Base-by-base conservation (phyloP, 2,888 invertebrate species). In the Aporophyla lueneburgensis region DNA sequence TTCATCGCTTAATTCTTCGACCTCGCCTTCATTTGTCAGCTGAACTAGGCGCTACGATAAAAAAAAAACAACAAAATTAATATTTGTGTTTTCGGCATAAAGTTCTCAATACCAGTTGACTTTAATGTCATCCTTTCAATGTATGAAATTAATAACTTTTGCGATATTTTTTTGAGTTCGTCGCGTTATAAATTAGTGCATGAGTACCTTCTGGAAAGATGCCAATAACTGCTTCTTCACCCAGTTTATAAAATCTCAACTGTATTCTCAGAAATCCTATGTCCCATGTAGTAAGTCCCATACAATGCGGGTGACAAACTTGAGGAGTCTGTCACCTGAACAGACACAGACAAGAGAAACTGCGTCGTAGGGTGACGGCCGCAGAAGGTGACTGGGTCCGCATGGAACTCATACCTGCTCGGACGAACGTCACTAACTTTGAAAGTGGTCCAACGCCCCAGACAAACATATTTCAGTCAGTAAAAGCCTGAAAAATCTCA, bases 1-100 rank as follows among this genome's bases (percentile, higher is more conserved):
- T 2, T 94, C 94, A 43, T 95, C 96, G 1, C 92, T 93, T 12
- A 94, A 73, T n/a, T 96, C 96, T 71, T 95, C 95, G 0, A 91
- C 91, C 21, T 96, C 96, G 2, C 93, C 93, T 0, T 95, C 95
- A 10, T 93, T 89, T 0, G 93, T 91, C 83, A 96, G 87, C 72
- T 94, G 95, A 12, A 96, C 91, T 72, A 94, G 74, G 3, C 93
- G 92, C 96, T 96, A 89, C 27, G 7, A 58, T 21, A 46, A 71
- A 21, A n/a, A 46, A 43, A 53, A 43, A 79, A 43, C 4, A 59
- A 53, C 9, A 16, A 43, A 9, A 19, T 80, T 0, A 21, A 10
- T 46, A 14, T 1, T 21, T 21, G 27, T 43, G n/a, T 6, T 33
- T 33, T 2, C 0, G 21, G 14, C 5, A 21, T 12, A 27, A 21